A percentile compares a stretch with the other conserved stretches of the same genome.
Conservation (phyloP, 2,888 invertebrate species). For the Caenorhabditis sp. region DNA sequence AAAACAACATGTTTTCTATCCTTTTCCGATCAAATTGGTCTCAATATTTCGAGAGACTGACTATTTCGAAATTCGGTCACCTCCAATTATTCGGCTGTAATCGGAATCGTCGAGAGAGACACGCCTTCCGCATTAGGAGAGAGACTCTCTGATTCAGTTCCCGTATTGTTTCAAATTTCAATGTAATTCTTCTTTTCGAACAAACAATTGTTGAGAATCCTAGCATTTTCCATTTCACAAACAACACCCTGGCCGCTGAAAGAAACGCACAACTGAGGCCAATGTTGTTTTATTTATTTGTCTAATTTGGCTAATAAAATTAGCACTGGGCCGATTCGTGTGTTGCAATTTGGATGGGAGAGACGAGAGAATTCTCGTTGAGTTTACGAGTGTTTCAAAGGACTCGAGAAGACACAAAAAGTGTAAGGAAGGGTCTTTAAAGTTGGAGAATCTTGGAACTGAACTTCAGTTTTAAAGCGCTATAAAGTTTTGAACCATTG, state of each 20-base stretch:
- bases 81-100: slow-evolving; percentile 4
- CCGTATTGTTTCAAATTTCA: too few relatives aligned
- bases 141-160: too few relatives aligned
- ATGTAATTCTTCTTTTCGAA: too few relatives aligned
- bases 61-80: not conserved
- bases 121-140: not conserved
- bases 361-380: not conserved
- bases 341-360: slow-evolving; percentile 2
- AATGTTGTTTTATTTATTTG: slow-evolving; percentile 18
- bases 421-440: not conserved
- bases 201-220: not conserved
- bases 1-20: slow-evolving; percentile 4
- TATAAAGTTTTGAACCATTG: not conserved
- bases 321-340: slow-evolving; percentile 15
- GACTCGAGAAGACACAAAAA: not conserved
- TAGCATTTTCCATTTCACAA: not conserved
- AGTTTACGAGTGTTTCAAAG: slow-evolving; percentile 1
- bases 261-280: slow-evolving; percentile 8
- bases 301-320: slow-evolving; percentile 46
- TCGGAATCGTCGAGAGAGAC: too few relatives aligned
- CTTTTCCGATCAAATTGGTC: not conserved
- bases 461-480: not conserved
- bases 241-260: not conserved
- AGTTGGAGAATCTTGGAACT: too few relatives aligned
- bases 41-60: not conserved